Evolutionary conservation across 2,113 vertebrate species (phyloP).

Genomic region (Antechinus stuartii): DNA sequence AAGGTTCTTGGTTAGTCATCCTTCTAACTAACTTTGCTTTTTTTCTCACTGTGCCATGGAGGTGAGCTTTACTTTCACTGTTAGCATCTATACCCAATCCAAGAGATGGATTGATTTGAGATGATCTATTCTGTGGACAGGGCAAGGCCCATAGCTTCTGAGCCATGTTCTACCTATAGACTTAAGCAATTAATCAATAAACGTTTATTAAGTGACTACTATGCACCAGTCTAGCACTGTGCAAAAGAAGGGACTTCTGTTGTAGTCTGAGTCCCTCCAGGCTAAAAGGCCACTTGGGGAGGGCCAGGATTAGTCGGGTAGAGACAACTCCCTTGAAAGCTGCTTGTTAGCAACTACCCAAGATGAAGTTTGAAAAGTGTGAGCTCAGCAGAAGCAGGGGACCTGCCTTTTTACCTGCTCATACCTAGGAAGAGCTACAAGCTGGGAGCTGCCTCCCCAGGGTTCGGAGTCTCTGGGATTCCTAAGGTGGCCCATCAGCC

Average conservation of each 20-base stretch:
- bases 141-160: neutral
- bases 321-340: slow-evolving; percentile 1
- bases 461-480: neutral
- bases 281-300: neutral
- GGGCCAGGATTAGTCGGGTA: neutral
- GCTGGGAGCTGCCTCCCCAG: neutral
- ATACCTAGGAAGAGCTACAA: neutral
- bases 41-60: neutral
- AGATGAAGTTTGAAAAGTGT: neutral
- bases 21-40: neutral
- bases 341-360: neutral
- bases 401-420: neutral
- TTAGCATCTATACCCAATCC: neutral
- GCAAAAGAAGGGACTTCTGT: neutral
- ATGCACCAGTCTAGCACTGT: neutral
- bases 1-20: neutral
- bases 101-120: neutral
- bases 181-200: neutral
- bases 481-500: fast-evolving
- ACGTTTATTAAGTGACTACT: neutral
- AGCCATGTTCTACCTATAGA: neutral
- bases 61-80: neutral
- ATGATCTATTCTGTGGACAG: neutral
- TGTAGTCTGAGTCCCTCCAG: too few species aligned
- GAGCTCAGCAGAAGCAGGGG: neutral